Evolutionary conservation across 2,888 invertebrate species (phyloP).

Genomic region (Cheiracanthium punctorium): DNA sequence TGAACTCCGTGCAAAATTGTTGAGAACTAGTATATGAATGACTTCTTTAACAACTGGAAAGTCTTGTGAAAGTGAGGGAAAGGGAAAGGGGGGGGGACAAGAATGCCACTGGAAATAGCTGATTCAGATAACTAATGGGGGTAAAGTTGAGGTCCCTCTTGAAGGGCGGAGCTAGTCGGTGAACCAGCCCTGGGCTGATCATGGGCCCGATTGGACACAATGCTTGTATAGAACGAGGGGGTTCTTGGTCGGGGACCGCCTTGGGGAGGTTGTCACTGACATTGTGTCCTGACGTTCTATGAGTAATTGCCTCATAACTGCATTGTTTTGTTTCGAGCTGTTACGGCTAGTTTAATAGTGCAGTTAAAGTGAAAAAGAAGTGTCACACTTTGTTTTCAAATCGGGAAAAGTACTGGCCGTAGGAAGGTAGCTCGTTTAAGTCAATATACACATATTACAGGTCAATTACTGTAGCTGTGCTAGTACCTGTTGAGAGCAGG

Average conservation of each 20-base stretch:
- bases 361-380: too few species aligned
- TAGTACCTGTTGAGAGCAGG: too few species aligned
- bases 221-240: conserved; percentile 39
- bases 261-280: conserved; percentile 22
- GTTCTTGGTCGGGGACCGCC: conserved; percentile 28
- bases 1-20: conserved; percentile 44
- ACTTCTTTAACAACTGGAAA: background rate
- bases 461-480: too few species aligned
- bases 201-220: conserved; percentile 41
- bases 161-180: conserved; percentile 24
- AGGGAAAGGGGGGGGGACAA: conserved; percentile 13
- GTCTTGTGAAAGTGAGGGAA: conserved; percentile 5
- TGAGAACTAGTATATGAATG: conserved; percentile 21
- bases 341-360: too few species aligned
- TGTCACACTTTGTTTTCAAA: too few species aligned
- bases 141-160: conserved; percentile 5
- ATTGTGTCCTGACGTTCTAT: background rate
- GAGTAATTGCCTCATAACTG: background rate
- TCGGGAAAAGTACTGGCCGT: too few species aligned
- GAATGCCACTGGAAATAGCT: conserved; percentile 18
- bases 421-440: too few species aligned
- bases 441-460: too few species aligned
- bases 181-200: conserved; percentile 28
- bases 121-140: conserved; percentile 49
- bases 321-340: too few species aligned